Conservation (phyloP, 1,140 invertebrate species). For the Orchestia grillus region DNA sequence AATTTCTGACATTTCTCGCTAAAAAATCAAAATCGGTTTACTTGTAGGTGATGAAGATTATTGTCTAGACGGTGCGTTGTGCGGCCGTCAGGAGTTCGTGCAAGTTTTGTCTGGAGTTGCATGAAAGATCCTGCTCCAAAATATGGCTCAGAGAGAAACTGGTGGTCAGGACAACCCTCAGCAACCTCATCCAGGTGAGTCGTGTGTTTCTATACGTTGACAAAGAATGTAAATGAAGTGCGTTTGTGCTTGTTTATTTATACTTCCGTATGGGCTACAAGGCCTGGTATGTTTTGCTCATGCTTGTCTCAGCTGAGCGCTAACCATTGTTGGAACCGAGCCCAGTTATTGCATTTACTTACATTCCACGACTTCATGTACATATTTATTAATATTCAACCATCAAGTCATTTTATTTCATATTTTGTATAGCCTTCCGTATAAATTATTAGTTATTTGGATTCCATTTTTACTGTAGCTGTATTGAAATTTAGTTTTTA, state of each 20-base stretch:
- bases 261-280: neutral
- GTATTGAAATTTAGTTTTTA: no score
- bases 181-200: conserved; percentile 43
- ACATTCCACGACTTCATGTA: no score
- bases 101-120: conserved; percentile 52
- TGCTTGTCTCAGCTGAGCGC: conserved; percentile 27
- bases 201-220: neutral
- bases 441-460: no score
- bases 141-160: conserved; percentile 46
- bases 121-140: conserved; percentile 49
- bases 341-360: neutral
- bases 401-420: no score
- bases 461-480: no score
- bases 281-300: neutral
- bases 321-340: conserved; percentile 31
- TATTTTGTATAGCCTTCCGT: no score
- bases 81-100: conserved; percentile 30
- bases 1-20: neutral
- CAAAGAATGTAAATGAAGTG: neutral
- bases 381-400: no score
- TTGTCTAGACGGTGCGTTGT: conserved; percentile 38
- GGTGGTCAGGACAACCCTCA: conserved; percentile 42
- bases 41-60: conserved; percentile 6
- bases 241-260: neutral
- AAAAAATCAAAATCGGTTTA: neutral